A percentile compares a stretch with the other conserved stretches of the same genome.
These are phyloP conservation scores for Strix aluco DNA, from an alignment of 2,113 vertebrate species.

Conservation along the genomic window DNA sequence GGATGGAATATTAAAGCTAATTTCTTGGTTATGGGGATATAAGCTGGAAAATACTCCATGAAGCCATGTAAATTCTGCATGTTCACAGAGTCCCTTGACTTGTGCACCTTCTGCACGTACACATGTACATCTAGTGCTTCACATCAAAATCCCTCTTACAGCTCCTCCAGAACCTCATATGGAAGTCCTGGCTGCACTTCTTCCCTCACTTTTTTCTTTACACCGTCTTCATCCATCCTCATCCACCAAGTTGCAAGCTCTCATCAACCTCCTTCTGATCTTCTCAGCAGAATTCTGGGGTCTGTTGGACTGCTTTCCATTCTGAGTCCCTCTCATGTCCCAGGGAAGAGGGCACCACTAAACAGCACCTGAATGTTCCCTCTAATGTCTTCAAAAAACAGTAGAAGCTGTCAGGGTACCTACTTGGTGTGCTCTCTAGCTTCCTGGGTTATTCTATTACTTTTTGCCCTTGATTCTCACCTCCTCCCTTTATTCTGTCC, in stretches of 20 bases:
- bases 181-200: background rate
- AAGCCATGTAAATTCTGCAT: background rate
- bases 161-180: background rate
- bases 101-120: background rate
- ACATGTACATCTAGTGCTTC: background rate
- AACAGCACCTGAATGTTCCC: background rate
- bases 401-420: background rate
- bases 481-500: background rate
- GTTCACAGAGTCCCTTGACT: background rate
- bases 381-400: background rate
- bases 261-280: background rate
- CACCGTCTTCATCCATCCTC: background rate
- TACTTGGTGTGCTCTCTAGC: background rate
- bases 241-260: background rate
- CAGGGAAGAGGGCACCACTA: background rate
- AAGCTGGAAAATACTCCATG: background rate
- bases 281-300: background rate
- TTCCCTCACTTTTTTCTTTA: background rate
- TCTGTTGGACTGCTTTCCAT: background rate
- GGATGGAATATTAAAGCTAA: background rate
- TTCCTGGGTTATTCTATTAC: background rate
- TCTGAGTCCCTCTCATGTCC: background rate
- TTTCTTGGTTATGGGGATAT: background rate
- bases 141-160: background rate
- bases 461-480: background rate